Conservation (phyloP, 1,140 invertebrate genomes). For the Bombus pyrosoma region DNA sequence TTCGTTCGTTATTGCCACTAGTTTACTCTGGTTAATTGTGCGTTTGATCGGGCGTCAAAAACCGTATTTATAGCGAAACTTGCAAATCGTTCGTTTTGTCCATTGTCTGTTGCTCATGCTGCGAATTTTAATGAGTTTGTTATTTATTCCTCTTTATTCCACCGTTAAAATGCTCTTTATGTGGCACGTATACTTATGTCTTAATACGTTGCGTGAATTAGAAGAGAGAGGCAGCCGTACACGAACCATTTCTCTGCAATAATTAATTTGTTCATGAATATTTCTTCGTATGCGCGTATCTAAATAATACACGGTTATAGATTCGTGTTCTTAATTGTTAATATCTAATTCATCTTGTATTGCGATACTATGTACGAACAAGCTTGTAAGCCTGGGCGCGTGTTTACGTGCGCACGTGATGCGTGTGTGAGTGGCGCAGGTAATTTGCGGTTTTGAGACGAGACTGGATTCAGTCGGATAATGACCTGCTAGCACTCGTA, state of each 20-base stretch:
- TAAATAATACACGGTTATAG: constrained; percentile 33
- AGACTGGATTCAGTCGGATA: constrained; percentile 53
- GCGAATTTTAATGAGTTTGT: neutral
- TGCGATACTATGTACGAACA: constrained; percentile 6
- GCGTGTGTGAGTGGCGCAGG: constrained; percentile 10
- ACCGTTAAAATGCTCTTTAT: neutral
- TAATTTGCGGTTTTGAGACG: constrained; percentile 58
- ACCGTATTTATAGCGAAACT: neutral
- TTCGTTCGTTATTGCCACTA: neutral
- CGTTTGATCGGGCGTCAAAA: neutral
- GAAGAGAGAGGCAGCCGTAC: neutral
- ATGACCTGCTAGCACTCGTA: constrained; percentile 55
- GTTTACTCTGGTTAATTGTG: neutral
- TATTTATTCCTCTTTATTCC: neutral
- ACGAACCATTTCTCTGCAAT: neutral
- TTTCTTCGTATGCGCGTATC: neutral
- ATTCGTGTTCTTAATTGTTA: constrained; percentile 59
- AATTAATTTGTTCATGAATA: constrained; percentile 25
- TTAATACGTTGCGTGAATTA: neutral
- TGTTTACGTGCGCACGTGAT: neutral
- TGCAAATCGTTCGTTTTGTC: neutral
- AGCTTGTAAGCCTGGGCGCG: constrained; percentile 4
- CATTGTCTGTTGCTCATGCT: neutral
- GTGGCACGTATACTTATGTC: neutral
- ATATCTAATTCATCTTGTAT: constrained; percentile 59